Evolutionary conservation across 2,113 vertebrate species (phyloP).

Genomic region (Balaenoptera acutorostrata): DNA sequence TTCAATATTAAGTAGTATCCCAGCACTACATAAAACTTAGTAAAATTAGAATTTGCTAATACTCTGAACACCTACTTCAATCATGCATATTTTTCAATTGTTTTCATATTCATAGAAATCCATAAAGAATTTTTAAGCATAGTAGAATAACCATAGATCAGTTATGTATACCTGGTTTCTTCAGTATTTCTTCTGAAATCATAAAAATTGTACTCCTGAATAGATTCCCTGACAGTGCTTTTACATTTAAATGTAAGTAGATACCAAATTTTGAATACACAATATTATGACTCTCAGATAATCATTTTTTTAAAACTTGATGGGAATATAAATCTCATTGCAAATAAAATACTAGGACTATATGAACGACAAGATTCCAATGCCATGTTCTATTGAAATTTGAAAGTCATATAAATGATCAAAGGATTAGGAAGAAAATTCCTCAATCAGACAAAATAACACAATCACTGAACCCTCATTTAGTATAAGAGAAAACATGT

Average conservation of each 20-base stretch:
- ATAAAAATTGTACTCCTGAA: background rate
- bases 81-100: background rate
- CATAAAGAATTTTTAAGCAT: background rate
- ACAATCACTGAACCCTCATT: background rate
- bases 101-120: background rate
- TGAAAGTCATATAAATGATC: slow-evolving; percentile 28
- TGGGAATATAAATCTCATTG: background rate
- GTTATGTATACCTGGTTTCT: background rate
- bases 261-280: slow-evolving; percentile 37
- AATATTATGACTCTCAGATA: slow-evolving; percentile 43
- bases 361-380: background rate
- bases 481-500: background rate
- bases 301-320: background rate
- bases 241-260: slow-evolving; percentile 32
- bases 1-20: background rate
- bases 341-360: slow-evolving; percentile 29
- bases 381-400: background rate
- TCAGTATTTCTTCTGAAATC: background rate
- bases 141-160: background rate
- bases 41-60: background rate
- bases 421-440: background rate
- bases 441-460: background rate
- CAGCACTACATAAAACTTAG: background rate
- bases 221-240: slow-evolving; percentile 4
- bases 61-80: background rate